Evolutionary conservation across 2,888 invertebrate species (phyloP), one percentile per base, ranked within the genome.

Genomic region (Cistogaster globosa): DNA sequence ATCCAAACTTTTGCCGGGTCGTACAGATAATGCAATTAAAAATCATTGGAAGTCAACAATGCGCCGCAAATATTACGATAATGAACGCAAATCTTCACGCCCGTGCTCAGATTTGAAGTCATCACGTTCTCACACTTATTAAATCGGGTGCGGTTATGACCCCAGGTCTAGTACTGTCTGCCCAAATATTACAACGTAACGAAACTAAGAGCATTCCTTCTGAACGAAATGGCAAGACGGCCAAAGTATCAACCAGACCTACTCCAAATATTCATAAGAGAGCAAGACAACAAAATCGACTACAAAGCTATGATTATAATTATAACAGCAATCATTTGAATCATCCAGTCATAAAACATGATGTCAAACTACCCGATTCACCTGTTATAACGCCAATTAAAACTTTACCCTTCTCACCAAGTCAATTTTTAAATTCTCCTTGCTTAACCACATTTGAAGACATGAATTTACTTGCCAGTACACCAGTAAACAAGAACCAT

Each of bases 21-120:
- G 99, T 91, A 99, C 99, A n/a, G 99, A 99, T 93, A 99, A 99
- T 93, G 98, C 99, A 67, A 99, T 99, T 88, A 99, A 99, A 93
- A 99, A 99, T 92, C 99, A 99, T 92, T 99, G 99, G 99, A 99
- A 99, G 93, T 98, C 98, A 0, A 98, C 98, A 1, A 98, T 99
- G 97, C 94, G 97, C 18, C 93, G 97, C 26, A 97, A 97, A 89
- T 87, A 82, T 22, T 97, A 96, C 91, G 97, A 97, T 4, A 92
- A 91, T 3, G 93, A 93, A 67, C 88, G 90, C 1, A 91, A 92
- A 42, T 68, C 87, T 16, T 76, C 83, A 20, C 84, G 87, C 9
- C 88, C 87, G 32, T 83, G 86, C 16, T 83, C 89, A 11, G 91
- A 92, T 83, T 77, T 91, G 9, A 91, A 88, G 68, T 90, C 87